Percentiles rank a stretch among this genome's conserved stretches.
Evolutionary conservation across 1,140 invertebrate species (phyloP).

Genomic region (Prorops nasuta): DNA sequence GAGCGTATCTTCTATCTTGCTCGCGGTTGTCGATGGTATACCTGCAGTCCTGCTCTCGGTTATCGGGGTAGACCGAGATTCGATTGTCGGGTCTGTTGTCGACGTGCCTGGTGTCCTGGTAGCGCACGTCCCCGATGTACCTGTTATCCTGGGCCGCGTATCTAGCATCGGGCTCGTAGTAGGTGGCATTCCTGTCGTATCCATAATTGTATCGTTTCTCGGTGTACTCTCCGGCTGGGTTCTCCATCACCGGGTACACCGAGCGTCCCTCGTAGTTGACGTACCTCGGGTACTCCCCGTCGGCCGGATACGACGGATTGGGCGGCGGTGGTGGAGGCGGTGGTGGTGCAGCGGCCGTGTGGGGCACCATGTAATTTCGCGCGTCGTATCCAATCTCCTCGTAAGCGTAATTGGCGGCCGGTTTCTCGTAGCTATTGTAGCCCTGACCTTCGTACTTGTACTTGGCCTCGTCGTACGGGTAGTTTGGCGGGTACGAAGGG

Average conservation of each 20-base stretch:
- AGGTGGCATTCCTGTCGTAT: slow-evolving; percentile 38
- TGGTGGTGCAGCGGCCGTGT: slow-evolving; percentile 17
- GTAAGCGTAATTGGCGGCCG: slow-evolving; percentile 21
- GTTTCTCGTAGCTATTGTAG: slow-evolving; percentile 37
- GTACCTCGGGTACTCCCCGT: slow-evolving; percentile 41
- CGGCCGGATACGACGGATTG: slow-evolving; percentile 30
- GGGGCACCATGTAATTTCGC: slow-evolving; percentile 31
- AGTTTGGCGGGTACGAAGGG: slow-evolving; percentile 53
- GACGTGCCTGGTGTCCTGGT: slow-evolving; percentile 34
- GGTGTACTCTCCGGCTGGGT: slow-evolving; percentile 25
- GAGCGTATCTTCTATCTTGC: slow-evolving; percentile 28
- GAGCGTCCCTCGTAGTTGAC: slow-evolving; percentile 40
- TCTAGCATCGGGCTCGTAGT: slow-evolving; percentile 38
- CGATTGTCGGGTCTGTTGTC: slow-evolving; percentile 27
- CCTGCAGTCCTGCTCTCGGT: slow-evolving; percentile 32
- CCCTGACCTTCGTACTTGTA: slow-evolving; percentile 44
- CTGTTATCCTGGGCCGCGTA: slow-evolving; percentile 29
- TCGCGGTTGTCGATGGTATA: slow-evolving; percentile 30
- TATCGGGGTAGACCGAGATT: slow-evolving; percentile 13
- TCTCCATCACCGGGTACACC: slow-evolving; percentile 31
- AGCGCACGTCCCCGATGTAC: slow-evolving; percentile 22
- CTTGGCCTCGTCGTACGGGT: slow-evolving; percentile 50
- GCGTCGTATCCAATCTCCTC: slow-evolving; percentile 38
- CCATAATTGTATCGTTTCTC: slow-evolving; percentile 46
- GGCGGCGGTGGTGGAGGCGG: slow-evolving; percentile 19